Conservation (phyloP, 64 coral and sea anemone genomes). For the Stylophora pistillata region DNA sequence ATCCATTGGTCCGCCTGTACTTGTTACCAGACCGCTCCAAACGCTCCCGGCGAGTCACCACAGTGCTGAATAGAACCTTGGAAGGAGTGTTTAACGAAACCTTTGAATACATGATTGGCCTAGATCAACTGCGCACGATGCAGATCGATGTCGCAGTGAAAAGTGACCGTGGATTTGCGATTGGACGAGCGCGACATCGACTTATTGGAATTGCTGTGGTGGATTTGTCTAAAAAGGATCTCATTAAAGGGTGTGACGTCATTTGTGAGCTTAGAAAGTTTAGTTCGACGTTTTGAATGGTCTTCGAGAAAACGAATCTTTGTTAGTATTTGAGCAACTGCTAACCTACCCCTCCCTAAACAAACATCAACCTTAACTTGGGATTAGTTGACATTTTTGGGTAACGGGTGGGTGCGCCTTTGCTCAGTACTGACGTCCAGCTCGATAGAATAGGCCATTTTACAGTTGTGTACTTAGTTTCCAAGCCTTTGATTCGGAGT, state of each 20-base stretch:
- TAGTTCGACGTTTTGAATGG: conserved; percentile 10
- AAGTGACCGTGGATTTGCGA: conserved; percentile 53
- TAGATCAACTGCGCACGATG: conserved; percentile 67
- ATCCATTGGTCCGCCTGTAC: conserved; percentile 87
- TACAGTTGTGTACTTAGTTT: too few species aligned
- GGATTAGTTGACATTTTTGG: too few species aligned
- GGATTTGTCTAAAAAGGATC: conserved; percentile 61
- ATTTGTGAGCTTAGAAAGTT: conserved; percentile 55
- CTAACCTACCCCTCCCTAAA: too few species aligned
- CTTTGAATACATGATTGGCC: conserved; percentile 82
- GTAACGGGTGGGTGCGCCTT: too few species aligned
- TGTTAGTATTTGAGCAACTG: too few species aligned
- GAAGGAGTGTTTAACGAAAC: conserved; percentile 63
- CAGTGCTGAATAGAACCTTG: conserved; percentile 40
- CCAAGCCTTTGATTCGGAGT: too few species aligned
- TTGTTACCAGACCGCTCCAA: conserved; percentile 90
- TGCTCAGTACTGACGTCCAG: too few species aligned
- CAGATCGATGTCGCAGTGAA: conserved; percentile 80
- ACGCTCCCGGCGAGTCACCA: conserved; percentile 77
- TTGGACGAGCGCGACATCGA: conserved; percentile 69
- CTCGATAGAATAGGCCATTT: too few species aligned
- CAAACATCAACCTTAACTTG: too few species aligned
- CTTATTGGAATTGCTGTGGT: conserved; percentile 66
- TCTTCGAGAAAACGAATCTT: neutral
- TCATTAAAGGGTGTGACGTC: conserved; percentile 47